Evolutionary conservation across 2,797 vertebrate genomes (phyloP), one percentile per base, ranked within the genome.

Genomic region (Neosilurus mollespiculum): DNA sequence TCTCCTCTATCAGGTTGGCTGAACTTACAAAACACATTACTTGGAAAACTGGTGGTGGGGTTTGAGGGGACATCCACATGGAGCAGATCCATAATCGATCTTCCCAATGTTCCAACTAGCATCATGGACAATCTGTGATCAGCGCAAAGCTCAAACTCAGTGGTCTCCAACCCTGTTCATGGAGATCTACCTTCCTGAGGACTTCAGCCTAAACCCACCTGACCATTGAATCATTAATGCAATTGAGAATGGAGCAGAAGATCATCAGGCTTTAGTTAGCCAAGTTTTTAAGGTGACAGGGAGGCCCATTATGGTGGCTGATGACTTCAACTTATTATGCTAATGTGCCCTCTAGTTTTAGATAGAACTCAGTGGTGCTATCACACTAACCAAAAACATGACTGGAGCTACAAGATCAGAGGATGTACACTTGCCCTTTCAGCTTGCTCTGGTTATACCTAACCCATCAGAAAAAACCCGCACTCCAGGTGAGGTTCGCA

Each of bases 141-240:
- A 72, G 51, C 49, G 20, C 71, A 73, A 75, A 56, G 53, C 15
- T 73, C 71, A 30, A 56, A 73, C 53, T 56, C 37, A 43, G 37
- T 43, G 37, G 37, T 43, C 6, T 43, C 37, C 37, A 43, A 43
- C 37, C 37, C 37, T 43, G 6, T 43, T 43, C 37, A 43, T 2
- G 37, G 37, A 43, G 37, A 43, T 43, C 37, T 43, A 43, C 37
- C 37, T n/a, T n/a, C 37, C 37, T 6, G 6, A 43, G 37, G 37
- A 43, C 37, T 43, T 43, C 37, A 43, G 37, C 37, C 6, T 43
- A 2, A 43, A 43, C 37, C 37, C 37, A 43, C 37, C 37, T 43
- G 37, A 43, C 37, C 37, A 43, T 43, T 43, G 2, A 43, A 2
- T 43, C 37, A 43, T 43, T 43, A 43, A 43, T 43, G 6, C 37